phyloP scores from a whole-genome alignment of 2,888 invertebrate species.

The Rapana venosa region DNA sequence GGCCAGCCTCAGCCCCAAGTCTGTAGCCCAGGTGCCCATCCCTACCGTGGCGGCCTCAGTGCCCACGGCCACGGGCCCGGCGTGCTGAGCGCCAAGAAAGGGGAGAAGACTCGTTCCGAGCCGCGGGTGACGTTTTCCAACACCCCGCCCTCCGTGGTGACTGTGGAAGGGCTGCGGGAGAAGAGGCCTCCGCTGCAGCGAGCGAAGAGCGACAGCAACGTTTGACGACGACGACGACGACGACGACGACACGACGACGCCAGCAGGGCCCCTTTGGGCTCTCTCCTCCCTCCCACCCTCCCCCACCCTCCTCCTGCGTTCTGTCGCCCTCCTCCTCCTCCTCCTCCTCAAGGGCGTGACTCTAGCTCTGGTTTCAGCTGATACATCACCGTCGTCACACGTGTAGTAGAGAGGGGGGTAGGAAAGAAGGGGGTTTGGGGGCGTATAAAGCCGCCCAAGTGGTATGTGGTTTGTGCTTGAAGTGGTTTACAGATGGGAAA shows the following conservation, averaged over 20 bases:
- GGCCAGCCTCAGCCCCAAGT: conserved; percentile 26
- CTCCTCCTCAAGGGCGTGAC: too few relatives aligned
- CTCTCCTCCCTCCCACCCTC: background rate
- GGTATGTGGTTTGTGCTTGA: too few relatives aligned
- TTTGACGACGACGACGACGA: background rate
- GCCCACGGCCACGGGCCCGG: conserved; percentile 19
- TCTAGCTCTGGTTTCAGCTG: too few relatives aligned
- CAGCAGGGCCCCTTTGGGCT: background rate
- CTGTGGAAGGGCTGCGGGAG: conserved; percentile 28
- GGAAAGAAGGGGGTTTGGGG: too few relatives aligned
- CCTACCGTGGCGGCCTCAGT: conserved; percentile 32
- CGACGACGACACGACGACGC: background rate
- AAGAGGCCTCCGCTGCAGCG: conserved; percentile 26
- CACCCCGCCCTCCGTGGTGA: conserved; percentile 36
- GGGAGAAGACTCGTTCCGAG: conserved; percentile 37
- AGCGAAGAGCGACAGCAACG: conserved; percentile 38
- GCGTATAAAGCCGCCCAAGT: too few relatives aligned
- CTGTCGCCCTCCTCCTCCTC: background rate
- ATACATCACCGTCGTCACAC: too few relatives aligned
- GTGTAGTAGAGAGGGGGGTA: too few relatives aligned
- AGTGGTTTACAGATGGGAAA: too few relatives aligned
- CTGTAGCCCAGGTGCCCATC: background rate
- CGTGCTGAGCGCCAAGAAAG: conserved; percentile 24
- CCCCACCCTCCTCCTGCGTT: background rate
- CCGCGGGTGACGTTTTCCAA: conserved; percentile 43